Evolutionary conservation across 2,888 invertebrate species (phyloP).

Genomic region (Pseudoips prasinana): DNA sequence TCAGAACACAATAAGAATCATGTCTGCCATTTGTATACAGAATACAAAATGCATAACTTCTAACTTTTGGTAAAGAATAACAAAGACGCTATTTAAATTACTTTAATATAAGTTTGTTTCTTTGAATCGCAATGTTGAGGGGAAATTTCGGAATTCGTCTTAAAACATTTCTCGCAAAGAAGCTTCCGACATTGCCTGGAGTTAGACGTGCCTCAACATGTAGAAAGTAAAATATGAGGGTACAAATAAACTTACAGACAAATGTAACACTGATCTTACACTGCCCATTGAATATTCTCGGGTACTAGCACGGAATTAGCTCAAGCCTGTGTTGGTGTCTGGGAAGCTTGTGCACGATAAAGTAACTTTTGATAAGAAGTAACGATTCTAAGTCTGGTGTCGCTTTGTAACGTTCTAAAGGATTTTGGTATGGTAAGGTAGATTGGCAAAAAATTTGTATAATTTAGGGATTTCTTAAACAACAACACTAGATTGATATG

Average conservation of each 20-base stretch:
- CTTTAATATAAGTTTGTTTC: conserved; percentile 73
- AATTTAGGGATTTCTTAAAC: too few species aligned
- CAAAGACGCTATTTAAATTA: conserved; percentile 71
- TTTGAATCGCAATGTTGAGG: conserved; percentile 64
- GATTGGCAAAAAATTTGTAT: too few species aligned
- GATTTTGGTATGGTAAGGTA: too few species aligned
- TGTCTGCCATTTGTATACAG: conserved; percentile 34
- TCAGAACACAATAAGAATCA: conserved; percentile 23
- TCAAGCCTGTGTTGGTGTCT: neutral
- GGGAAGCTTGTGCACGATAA: neutral
- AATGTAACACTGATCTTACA: conserved; percentile 20
- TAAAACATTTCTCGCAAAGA: conserved; percentile 68
- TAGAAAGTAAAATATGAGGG: conserved; percentile 44
- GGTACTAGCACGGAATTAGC: conserved; percentile 1
- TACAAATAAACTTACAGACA: conserved; percentile 36
- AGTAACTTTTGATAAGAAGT: too few species aligned
- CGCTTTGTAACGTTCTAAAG: too few species aligned
- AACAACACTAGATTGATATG: too few species aligned
- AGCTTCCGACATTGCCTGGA: conserved; percentile 61
- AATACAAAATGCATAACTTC: conserved; percentile 59
- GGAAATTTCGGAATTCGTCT: conserved; percentile 73
- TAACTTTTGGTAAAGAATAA: conserved; percentile 58
- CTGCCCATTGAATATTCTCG: conserved; percentile 14
- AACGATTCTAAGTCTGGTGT: too few species aligned
- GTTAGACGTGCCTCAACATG: conserved; percentile 55